A percentile compares a stretch with the other conserved stretches of the same genome.
Evolutionary conservation across 2,888 invertebrate genomes (phyloP).

Genomic region (Quadroppia sp.): DNA sequence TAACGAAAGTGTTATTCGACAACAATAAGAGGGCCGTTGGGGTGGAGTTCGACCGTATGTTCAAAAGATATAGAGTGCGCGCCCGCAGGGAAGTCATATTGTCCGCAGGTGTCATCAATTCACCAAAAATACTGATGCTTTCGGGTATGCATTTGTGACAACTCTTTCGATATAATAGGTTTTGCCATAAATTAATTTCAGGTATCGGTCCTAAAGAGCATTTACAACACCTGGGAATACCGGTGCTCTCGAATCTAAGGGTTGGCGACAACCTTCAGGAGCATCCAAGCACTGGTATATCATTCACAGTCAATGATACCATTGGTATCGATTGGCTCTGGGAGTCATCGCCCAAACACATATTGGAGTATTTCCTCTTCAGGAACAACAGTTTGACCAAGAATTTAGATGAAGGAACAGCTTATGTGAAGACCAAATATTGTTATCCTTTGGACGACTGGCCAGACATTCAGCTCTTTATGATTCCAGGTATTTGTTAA

Average conservation of each 20-base stretch:
- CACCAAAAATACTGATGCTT: constrained; percentile 51
- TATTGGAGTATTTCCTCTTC: background rate
- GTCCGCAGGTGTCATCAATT: constrained; percentile 50
- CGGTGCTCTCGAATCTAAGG: constrained; percentile 69
- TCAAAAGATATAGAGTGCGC: constrained; percentile 48
- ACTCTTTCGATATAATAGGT: background rate
- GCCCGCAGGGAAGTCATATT: constrained; percentile 46
- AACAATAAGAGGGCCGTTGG: constrained; percentile 64
- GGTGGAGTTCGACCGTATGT: constrained; percentile 29
- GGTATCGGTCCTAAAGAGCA: constrained; percentile 51
- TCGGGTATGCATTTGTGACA: constrained; percentile 21
- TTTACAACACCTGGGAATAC: constrained; percentile 53
- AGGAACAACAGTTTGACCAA: background rate
- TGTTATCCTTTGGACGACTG: background rate
- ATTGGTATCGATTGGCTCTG: constrained; percentile 19
- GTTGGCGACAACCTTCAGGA: constrained; percentile 84
- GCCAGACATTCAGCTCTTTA: constrained; percentile 15
- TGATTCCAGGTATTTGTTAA: background rate
- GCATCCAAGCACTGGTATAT: constrained; percentile 78
- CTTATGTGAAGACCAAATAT: constrained; percentile 27
- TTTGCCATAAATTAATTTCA: background rate
- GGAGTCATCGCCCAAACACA: background rate
- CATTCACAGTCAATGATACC: constrained; percentile 74
- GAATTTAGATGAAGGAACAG: background rate
- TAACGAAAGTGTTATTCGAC: constrained; percentile 60